These are phyloP conservation scores for Hydra vulgaris DNA, from an alignment of 30 jellyfish, hydroid and myxozoan species.

Conservation along the genomic window DNA sequence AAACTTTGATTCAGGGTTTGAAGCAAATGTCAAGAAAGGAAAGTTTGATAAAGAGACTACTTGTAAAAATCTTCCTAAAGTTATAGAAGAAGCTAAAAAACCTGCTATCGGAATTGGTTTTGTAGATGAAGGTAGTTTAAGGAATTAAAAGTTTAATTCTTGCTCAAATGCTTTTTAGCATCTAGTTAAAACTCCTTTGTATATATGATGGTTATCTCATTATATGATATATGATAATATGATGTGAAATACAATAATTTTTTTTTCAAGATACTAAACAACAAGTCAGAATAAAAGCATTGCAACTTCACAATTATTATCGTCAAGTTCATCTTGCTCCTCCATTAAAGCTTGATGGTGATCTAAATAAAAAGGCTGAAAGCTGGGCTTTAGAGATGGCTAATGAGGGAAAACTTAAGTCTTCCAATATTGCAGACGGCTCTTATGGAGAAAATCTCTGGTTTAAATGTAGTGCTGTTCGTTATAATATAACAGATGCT, in stretches of 20 bases:
- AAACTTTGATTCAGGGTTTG: conserved; percentile 21
- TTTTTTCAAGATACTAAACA: no score
- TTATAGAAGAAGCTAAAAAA: conserved; percentile 4
- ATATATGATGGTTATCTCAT: no score
- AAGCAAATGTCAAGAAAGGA: conserved; percentile 35
- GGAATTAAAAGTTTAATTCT: no score
- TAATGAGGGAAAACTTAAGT: conserved; percentile 49
- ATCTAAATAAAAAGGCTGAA: conserved; percentile 71
- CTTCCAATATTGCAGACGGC: conserved; percentile 32
- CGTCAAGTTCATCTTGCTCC: conserved; percentile 68
- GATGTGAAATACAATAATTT: no score
- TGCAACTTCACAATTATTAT: conserved; percentile 55
- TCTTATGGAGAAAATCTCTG: no score
- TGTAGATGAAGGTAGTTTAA: no score
- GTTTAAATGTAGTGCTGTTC: no score
- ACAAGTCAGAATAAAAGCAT: conserved; percentile 49
- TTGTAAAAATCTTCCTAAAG: conserved; percentile 16
- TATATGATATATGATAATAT: no score
- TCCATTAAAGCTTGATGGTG: conserved; percentile 61
- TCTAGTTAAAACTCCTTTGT: no score
- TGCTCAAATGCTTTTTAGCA: no score
- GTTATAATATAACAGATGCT: no score
- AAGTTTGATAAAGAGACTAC: conserved; percentile 13
- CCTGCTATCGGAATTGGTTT: no score
- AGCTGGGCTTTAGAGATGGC: conserved; percentile 59